phyloP scores from a whole-genome alignment of 2,113 vertebrate genomes.

The Silurus glanis region DNA sequence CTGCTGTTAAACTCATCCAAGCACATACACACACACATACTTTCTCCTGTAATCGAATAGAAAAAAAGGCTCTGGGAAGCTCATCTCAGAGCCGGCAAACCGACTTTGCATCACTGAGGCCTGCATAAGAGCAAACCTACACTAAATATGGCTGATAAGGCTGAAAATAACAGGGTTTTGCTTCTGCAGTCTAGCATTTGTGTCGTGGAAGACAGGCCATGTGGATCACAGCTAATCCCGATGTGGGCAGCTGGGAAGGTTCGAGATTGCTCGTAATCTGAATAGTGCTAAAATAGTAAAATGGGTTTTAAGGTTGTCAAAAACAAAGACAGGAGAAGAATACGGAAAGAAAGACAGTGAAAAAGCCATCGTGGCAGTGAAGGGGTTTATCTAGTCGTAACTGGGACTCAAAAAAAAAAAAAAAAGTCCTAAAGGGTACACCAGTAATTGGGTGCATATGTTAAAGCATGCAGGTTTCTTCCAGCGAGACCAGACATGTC shows the following conservation, averaged over 20 bases:
- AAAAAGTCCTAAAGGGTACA: neutral
- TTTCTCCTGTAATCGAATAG: neutral
- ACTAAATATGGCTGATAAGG: conserved; percentile 36
- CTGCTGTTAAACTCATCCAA: conserved; percentile 5
- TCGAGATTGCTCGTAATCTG: neutral
- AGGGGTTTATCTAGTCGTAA: neutral
- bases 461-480: conserved; percentile 62
- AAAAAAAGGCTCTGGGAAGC: conserved; percentile 13
- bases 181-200: conserved; percentile 2
- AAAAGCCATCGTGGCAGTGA: neutral
- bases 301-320: neutral
- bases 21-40: neutral
- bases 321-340: neutral
- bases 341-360: neutral
- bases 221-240: conserved; percentile 20
- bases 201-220: conserved; percentile 29
- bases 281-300: neutral
- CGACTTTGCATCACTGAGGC: conserved; percentile 30
- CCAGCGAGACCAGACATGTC: conserved; percentile 61
- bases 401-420: neutral
- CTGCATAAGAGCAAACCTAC: conserved; percentile 25
- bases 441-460: conserved; percentile 32
- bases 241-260: conserved; percentile 24
- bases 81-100: conserved; percentile 19
- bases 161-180: conserved; percentile 48